phyloP scores from a whole-genome alignment of 2,113 vertebrate genomes.

The Apodemus speciosus region DNA sequence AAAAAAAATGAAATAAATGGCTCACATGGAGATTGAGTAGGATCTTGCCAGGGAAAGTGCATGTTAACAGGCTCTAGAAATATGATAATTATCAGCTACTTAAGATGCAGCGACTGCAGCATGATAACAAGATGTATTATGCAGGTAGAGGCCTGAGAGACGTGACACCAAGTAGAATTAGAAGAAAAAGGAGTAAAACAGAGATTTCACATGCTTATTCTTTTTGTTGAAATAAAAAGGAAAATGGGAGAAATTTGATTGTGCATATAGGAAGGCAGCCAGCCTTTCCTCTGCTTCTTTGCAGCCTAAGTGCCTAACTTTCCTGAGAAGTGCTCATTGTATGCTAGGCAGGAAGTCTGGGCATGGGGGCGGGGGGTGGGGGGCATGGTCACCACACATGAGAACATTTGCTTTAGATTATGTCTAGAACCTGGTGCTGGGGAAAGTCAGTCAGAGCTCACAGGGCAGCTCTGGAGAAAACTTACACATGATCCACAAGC shows the following conservation, averaged over 20 bases:
- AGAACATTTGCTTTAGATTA: background rate
- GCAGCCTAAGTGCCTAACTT: background rate
- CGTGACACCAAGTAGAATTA: constrained; percentile 74
- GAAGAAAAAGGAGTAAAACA: constrained; percentile 62
- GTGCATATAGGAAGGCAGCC: constrained; percentile 1
- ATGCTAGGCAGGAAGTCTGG: background rate
- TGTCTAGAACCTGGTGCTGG: background rate
- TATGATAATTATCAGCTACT: constrained; percentile 76
- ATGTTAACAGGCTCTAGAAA: constrained; percentile 80
- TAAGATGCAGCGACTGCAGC: constrained; percentile 74
- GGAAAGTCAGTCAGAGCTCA: background rate
- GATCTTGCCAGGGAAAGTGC: constrained; percentile 62
- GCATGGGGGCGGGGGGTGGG: no score
- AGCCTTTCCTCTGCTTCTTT: background rate
- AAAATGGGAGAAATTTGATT: constrained; percentile 67
- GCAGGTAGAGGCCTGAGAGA: constrained; percentile 75
- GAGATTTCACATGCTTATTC: constrained; percentile 71
- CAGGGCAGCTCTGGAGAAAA: background rate
- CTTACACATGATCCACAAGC: background rate
- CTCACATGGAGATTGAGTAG: constrained; percentile 68
- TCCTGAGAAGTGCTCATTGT: background rate
- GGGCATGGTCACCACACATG: background rate
- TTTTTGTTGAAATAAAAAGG: constrained; percentile 67
- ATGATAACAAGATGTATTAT: constrained; percentile 77
- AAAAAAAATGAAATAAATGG: constrained; percentile 70